Evolutionary conservation across 2,113 vertebrate species (phyloP), one percentile per base, ranked within the genome.

Genomic region (Hypanus sabinus): DNA sequence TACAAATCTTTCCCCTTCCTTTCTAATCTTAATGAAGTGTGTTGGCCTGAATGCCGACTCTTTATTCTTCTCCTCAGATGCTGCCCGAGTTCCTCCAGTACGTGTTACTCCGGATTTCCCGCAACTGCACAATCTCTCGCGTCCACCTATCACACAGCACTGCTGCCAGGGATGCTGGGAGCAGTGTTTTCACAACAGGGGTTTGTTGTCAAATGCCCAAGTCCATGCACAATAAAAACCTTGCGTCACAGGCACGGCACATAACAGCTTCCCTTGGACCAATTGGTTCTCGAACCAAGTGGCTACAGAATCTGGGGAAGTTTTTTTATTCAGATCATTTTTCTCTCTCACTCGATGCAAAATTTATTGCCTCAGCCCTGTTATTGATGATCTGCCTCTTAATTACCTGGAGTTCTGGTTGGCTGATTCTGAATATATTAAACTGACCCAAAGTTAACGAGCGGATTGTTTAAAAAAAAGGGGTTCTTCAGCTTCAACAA

Each of bases 341-440:
- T 18, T 33, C 85, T 65, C 62, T 36, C n/a, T 33, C n/a, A 65
- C 30, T 5, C 62, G 18, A 33, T 90, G 18, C 62, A 65, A 65
- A 55, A 90, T 90, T 33, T 90, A 65, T 90, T 90, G 85, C 85
- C 18, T 5, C 60, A 65, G 57, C 60, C 30, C 9, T 33, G 85
- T 90, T 90, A 90, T 90, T 90, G 85, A 90, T 90, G 85, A 90
- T 90, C 85, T 68, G 85, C 85, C 30, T 65, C 60, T 90, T 90
- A 90, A 68, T 90, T 90, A 90, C 85, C 85, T 9, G 60, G 60
- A 65, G 57, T 33, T 90, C n/a, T 65, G 85, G 60, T 90, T 90
- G 85, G 85, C 60, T 33, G 30, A 33, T 5, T 36, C 60, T 62
- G 85, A 90, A 90, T 90, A 90, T 90, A 90, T 90, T 90, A 65